Conservation (phyloP, 2,113 vertebrate species). For the Empidonax alnorum region DNA sequence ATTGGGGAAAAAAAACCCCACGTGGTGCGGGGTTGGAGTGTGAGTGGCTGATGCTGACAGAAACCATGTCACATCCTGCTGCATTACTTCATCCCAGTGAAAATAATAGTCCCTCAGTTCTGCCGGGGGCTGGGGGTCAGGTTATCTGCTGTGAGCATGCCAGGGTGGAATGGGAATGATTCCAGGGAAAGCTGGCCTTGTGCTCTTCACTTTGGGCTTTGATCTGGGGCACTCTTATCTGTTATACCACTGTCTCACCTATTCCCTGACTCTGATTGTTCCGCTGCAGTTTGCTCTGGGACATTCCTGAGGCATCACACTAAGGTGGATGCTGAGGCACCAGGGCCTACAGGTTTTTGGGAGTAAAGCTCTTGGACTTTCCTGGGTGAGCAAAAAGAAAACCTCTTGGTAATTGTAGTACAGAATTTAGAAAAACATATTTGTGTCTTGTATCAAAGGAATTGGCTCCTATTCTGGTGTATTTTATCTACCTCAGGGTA, state of each 20-base stretch:
- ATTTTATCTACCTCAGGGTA: not conserved
- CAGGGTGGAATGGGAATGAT: not conserved
- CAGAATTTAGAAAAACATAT: not conserved
- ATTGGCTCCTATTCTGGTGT: not conserved
- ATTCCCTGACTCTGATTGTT: not conserved
- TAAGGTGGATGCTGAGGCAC: not conserved
- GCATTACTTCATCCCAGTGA: constrained; percentile 58
- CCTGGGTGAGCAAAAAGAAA: not conserved
- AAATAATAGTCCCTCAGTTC: constrained; percentile 7
- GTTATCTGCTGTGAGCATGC: constrained; percentile 7
- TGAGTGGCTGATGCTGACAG: constrained; percentile 61
- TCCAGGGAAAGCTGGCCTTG: not conserved
- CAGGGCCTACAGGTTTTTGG: fast-evolving
- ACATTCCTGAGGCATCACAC: fast-evolving
- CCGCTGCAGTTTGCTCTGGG: not conserved
- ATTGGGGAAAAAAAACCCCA: not conserved
- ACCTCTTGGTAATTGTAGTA: not conserved
- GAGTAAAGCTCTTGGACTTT: fast-evolving
- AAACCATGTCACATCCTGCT: constrained; percentile 53
- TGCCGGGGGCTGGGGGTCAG: not conserved
- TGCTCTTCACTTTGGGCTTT: not conserved
- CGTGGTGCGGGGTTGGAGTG: not conserved
- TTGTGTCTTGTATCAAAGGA: not conserved
- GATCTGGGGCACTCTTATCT: not conserved
- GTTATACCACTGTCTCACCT: not conserved